Conservation (phyloP, 1,140 invertebrate species). For the Drosophila navojoa region DNA sequence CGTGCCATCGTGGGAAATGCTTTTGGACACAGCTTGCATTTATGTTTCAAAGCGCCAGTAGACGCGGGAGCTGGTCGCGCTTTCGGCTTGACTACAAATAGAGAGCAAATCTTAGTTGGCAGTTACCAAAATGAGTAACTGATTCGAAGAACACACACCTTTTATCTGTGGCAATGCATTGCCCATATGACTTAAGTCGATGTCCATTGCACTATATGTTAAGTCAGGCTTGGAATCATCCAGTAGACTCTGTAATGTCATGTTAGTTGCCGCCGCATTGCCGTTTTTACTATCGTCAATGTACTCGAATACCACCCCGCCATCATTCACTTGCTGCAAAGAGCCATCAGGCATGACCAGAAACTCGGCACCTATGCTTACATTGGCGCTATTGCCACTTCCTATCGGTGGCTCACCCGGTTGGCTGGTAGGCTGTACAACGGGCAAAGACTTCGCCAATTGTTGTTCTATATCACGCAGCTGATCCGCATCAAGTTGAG, state of each 20-base stretch:
- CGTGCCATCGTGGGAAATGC: slow-evolving; percentile 59
- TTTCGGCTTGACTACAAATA: slow-evolving; percentile 40
- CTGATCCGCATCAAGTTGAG: slow-evolving; percentile 54
- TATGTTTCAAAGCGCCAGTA: slow-evolving; percentile 44
- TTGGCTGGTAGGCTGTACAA: background rate
- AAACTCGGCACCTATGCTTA: slow-evolving; percentile 75
- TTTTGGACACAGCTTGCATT: slow-evolving; percentile 63
- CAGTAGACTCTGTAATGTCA: slow-evolving; percentile 53
- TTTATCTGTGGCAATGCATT: slow-evolving; percentile 44
- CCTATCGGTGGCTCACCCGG: slow-evolving; percentile 18
- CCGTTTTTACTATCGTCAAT: slow-evolving; percentile 60
- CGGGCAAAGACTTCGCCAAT: slow-evolving; percentile 26
- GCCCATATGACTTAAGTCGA: slow-evolving; percentile 67
- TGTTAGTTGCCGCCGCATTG: slow-evolving; percentile 21
- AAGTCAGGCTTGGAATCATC: slow-evolving; percentile 17
- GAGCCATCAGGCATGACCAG: slow-evolving; percentile 74
- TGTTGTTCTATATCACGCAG: slow-evolving; percentile 60
- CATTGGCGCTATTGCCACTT: slow-evolving; percentile 26
- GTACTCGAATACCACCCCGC: slow-evolving; percentile 68
- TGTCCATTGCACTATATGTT: slow-evolving; percentile 39
- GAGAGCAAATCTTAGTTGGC: background rate
- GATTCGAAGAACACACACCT: background rate
- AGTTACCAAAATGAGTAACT: no score
- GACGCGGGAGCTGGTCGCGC: slow-evolving; percentile 18
- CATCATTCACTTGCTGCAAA: slow-evolving; percentile 66